A percentile compares a stretch with the other conserved stretches of the same genome.
Evolutionary conservation across 2,797 vertebrate genomes (phyloP).

Genomic region (Protonibea diacanthus): DNA sequence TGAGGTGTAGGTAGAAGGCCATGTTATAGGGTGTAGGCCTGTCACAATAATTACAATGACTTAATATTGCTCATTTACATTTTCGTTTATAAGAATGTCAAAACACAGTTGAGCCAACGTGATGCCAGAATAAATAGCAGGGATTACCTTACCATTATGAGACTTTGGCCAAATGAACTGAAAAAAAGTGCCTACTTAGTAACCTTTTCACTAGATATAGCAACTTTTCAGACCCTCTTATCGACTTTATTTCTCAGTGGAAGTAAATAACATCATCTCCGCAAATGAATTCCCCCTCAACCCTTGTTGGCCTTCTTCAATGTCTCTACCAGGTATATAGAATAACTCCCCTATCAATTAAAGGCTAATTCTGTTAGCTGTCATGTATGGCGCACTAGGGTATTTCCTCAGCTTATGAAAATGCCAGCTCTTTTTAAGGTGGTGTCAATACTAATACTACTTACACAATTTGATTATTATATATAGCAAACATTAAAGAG

Average conservation of each 20-base stretch:
- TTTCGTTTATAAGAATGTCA: too few species aligned
- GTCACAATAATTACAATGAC: too few species aligned
- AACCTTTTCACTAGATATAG: too few species aligned
- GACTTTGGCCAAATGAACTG: too few species aligned
- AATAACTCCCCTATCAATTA: conserved; percentile 62
- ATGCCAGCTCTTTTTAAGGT: conserved; percentile 46
- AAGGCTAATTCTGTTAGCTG: conserved; percentile 67
- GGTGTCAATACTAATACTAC: conserved; percentile 20
- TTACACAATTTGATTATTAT: not conserved
- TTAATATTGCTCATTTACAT: too few species aligned
- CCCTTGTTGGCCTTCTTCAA: conserved; percentile 48
- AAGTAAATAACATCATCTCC: conserved; percentile 49
- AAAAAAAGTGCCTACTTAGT: too few species aligned
- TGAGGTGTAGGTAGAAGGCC: not conserved
- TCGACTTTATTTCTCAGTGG: not conserved
- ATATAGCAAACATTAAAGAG: not conserved
- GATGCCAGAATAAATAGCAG: too few species aligned
- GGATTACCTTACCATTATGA: too few species aligned
- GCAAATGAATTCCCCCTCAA: conserved; percentile 57
- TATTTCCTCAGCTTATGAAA: conserved; percentile 63
- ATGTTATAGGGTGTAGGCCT: not conserved
- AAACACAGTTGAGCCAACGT: too few species aligned
- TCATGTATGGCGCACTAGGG: conserved; percentile 46
- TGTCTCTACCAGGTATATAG: conserved; percentile 52
- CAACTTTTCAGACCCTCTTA: too few species aligned